Evolutionary conservation across 1,140 invertebrate genomes (phyloP).

Genomic region (Drosophila micromelanica): DNA sequence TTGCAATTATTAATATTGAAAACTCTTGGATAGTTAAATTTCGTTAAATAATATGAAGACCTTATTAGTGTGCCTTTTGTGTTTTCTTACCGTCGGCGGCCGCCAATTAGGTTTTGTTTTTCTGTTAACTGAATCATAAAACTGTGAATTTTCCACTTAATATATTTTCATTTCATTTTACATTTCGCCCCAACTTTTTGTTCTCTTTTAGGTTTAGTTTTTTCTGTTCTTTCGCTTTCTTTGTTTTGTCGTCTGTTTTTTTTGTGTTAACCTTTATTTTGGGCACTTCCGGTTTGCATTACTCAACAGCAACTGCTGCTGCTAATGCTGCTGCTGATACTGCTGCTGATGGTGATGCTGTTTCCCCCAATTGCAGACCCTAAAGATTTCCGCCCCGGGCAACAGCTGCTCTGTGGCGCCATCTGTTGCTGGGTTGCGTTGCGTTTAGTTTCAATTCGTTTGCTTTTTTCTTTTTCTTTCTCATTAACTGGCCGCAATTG

Average conservation of each 20-base stretch:
- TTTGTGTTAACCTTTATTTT: constrained; percentile 56
- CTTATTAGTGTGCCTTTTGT: constrained; percentile 33
- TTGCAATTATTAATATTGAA: too few species aligned
- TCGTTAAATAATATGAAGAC: too few species aligned
- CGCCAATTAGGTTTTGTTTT: neutral
- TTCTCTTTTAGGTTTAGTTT: too few species aligned
- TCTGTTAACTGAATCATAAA: constrained; percentile 1
- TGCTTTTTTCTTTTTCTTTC: constrained; percentile 1
- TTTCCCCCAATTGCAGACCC: too few species aligned
- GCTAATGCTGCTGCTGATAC: too few species aligned
- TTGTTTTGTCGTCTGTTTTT: too few species aligned
- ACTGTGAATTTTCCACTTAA: constrained; percentile 4
- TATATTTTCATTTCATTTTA: constrained; percentile 9
- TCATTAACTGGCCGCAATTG: constrained; percentile 17
- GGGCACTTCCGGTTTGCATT: constrained; percentile 35
- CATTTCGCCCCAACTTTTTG: neutral
- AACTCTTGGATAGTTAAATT: too few species aligned
- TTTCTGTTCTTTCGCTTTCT: too few species aligned
- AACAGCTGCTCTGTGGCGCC: constrained; percentile 27
- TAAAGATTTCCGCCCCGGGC: constrained; percentile 11
- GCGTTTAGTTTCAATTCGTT: constrained; percentile 13
- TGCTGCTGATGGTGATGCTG: too few species aligned
- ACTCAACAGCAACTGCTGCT: neutral
- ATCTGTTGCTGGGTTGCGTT: constrained; percentile 30
- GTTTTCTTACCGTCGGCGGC: constrained; percentile 14